A percentile compares a stretch with the other conserved stretches of the same genome.
Evolutionary conservation across 2,113 vertebrate species (phyloP).

Genomic region (Otus sunia): DNA sequence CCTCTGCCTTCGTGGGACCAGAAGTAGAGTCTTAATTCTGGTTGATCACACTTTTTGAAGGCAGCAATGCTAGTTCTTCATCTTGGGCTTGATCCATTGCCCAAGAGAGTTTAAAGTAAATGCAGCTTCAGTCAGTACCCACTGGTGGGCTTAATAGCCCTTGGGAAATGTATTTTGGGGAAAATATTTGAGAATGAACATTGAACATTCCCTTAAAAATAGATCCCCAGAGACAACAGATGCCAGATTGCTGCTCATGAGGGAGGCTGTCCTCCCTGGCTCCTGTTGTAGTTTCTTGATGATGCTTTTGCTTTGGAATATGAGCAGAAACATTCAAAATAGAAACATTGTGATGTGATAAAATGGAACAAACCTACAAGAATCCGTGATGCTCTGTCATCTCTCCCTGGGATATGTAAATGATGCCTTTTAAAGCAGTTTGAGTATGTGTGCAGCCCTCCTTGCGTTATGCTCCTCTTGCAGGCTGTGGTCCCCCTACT

Average conservation of each 20-base stretch:
- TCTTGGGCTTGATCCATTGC: background rate
- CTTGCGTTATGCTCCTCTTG: background rate
- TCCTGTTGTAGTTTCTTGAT: slow-evolving; percentile 5
- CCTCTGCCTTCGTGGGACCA: background rate
- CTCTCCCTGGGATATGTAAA: background rate
- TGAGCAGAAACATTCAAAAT: slow-evolving; percentile 48
- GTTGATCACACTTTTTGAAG: background rate
- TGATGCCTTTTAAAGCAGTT: background rate
- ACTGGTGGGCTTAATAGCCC: background rate
- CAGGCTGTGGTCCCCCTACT: background rate
- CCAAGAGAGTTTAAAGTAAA: background rate
- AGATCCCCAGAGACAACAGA: slow-evolving; percentile 15
- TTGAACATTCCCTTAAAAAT: slow-evolving; percentile 11
- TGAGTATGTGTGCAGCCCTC: background rate
- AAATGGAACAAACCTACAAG: slow-evolving; percentile 8
- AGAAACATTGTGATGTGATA: slow-evolving; percentile 36
- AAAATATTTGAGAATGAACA: background rate
- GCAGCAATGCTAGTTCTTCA: background rate
- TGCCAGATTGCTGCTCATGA: slow-evolving; percentile 20
- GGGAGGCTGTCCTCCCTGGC: background rate
- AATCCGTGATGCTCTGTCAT: slow-evolving; percentile 1
- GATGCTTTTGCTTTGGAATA: slow-evolving; percentile 28
- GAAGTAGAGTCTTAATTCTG: background rate
- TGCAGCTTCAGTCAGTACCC: background rate
- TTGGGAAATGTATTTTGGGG: background rate